Evolutionary conservation across 2,113 vertebrate species (phyloP).

Genomic region (Entosphenus tridentatus): DNA sequence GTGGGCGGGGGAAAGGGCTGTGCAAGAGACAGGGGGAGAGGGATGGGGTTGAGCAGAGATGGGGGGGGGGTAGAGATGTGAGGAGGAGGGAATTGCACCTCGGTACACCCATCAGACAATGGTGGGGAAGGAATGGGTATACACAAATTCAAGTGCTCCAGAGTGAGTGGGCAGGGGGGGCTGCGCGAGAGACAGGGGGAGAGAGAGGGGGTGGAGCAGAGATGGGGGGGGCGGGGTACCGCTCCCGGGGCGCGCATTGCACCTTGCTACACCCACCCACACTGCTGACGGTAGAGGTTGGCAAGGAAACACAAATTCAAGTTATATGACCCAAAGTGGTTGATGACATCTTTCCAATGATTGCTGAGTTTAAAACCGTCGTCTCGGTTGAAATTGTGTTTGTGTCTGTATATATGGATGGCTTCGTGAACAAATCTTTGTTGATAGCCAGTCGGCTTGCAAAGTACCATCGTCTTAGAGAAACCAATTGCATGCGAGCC

Average conservation of each 20-base stretch:
- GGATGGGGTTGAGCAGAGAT: background rate
- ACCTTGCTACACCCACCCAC: too few species aligned
- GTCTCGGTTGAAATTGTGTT: too few species aligned
- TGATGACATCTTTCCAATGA: too few species aligned
- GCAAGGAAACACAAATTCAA: too few species aligned
- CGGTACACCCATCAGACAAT: background rate
- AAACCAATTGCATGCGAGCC: too few species aligned
- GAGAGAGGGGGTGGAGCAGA: background rate
- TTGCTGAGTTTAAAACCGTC: too few species aligned
- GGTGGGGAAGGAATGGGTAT: background rate
- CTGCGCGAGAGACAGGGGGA: background rate
- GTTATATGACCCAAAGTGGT: too few species aligned
- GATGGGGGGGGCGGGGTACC: background rate
- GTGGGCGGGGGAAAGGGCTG: background rate
- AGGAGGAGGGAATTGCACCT: background rate
- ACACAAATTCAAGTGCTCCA: background rate
- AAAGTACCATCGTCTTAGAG: too few species aligned
- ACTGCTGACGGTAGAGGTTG: too few species aligned
- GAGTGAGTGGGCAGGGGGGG: background rate
- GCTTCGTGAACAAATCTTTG: too few species aligned
- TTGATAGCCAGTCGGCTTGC: too few species aligned
- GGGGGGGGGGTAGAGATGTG: background rate
- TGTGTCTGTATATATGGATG: too few species aligned
- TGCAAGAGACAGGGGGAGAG: background rate
- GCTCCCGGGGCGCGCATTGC: background rate